Base-by-base conservation (phyloP, 2,797 vertebrate species). In the Melopsittacus undulatus region DNA sequence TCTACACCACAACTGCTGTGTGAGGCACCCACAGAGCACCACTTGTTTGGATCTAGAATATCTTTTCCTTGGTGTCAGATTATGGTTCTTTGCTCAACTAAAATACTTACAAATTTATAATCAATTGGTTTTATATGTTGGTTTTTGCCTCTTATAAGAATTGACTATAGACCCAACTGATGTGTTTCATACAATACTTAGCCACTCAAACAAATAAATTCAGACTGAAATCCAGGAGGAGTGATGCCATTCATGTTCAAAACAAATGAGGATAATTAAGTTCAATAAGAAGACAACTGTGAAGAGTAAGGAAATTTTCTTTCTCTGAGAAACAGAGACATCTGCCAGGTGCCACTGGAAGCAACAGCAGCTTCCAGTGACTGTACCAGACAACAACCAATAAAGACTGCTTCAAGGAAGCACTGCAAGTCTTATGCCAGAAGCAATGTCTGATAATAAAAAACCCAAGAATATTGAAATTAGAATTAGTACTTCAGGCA, bases 11-110 rank as follows among this genome's bases (percentile, higher is more conserved):
- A 59, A 73, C 24, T 90, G 34, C 64, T 78, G 43, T 72, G 14
- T 77, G 69, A 79, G 32, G 95, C 20, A 75, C 52, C 66, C 52
- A 61, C 16, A 61, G 34, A 95, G 9, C 12, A 52, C 4, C 11
- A 69, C 69, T 67, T 96, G 19, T 83, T 93, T 94, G 34, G 36
- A 83, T 92, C n/a, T 76, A 89, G 75, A 83, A 73, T 54, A 54
- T 46, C 13, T 83, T 94, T 83, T 36, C 7, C 62, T 74, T 82
- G n/a, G 77, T 82, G 57, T 80, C 93, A 82, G 13, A 56, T 57
- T 85, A 20, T 48, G 59, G 11, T n/a, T 45, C 29, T 80, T 94
- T 75, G 40, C 40, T 84, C 57, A 90, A 30, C 13, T 64, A 81
- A 94, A 96, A 54, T 42, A 61, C 32, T 86, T 90, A 87, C 7